Base-by-base conservation (phyloP, 1,140 invertebrate genomes). In the Berghia stephanieae region DNA sequence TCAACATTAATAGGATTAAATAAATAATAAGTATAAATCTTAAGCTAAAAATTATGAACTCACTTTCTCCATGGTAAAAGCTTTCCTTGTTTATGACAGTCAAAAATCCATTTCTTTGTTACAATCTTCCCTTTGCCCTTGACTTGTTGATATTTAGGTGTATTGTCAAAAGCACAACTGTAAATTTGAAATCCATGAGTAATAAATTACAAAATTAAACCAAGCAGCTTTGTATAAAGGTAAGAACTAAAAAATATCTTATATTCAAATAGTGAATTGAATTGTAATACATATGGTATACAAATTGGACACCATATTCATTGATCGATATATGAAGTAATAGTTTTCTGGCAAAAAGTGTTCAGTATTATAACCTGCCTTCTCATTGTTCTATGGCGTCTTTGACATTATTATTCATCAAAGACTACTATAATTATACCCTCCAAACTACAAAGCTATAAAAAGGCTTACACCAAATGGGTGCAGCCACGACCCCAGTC, bases 141-240 rank as follows among this genome's bases (percentile, higher is more conserved):
- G 0, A 95, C 94, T 88, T 94, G 92, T 71, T 92, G 91, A 85
- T 86, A 95, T 87, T 97, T 97, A 18, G 95, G 96, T 36, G 96
- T 97, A 86, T 96, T 96, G 3, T 92, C 87, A 91, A 96, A 96
- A 24, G 95, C 95, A 91, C 95, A 96, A 66, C 95, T 96, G 83
- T 43, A 89, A 89, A 81, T 85, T n/a, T n/a, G n/a, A n/a, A n/a
- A n/a, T n/a, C n/a, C n/a, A n/a, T n/a, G 84, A 83, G 69, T 74
- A 76, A 82, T 68, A 6, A 18, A 5, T 43, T 18, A 21, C 16
- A 69, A 13, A n/a, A n/a, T n/a, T n/a, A n/a, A n/a, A n/a, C n/a
- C n/a, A n/a, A n/a, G n/a, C n/a, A n/a, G n/a, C n/a, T n/a, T n/a
- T n/a, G n/a, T n/a, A n/a, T n/a, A n/a, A n/a, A n/a, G n/a, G n/a